Percentiles rank a stretch among this genome's conserved stretches.
Conservation (phyloP, 2,113 vertebrate species). For the Neotragus pygmaeus region DNA sequence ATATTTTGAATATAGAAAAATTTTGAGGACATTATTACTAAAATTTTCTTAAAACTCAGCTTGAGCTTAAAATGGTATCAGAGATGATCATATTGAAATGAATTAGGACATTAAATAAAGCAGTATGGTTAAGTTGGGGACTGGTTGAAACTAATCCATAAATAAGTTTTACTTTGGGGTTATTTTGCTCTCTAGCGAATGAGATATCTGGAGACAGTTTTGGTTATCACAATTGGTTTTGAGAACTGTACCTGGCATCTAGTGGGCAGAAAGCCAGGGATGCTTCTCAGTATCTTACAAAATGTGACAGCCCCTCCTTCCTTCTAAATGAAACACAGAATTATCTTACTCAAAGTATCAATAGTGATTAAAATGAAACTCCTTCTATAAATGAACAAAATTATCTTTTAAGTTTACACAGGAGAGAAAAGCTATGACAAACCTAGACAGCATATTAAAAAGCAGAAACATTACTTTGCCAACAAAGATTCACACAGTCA, state of each 20-base stretch:
- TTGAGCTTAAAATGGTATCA: background rate
- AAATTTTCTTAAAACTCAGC: background rate
- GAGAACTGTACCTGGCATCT: background rate
- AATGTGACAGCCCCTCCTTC: background rate
- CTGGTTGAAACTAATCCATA: background rate
- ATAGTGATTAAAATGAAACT: background rate
- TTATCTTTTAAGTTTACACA: background rate
- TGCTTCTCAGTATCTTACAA: background rate
- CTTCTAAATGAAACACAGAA: background rate
- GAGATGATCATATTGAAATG: background rate
- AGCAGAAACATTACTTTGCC: background rate
- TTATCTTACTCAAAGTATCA: background rate
- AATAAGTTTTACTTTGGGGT: background rate
- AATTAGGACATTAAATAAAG: background rate
- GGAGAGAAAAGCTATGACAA: background rate
- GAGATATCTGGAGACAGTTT: background rate
- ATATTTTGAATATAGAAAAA: background rate
- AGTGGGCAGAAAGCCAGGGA: background rate
- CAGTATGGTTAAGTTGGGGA: background rate
- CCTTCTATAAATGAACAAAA: background rate
- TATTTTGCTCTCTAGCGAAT: background rate
- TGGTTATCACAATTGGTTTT: background rate
- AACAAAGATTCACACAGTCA: background rate
- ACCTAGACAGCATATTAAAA: background rate
- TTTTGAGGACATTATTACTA: background rate